phyloP scores from a whole-genome alignment of 1,140 invertebrate genomes.

The Ostrea denselamellosa region DNA sequence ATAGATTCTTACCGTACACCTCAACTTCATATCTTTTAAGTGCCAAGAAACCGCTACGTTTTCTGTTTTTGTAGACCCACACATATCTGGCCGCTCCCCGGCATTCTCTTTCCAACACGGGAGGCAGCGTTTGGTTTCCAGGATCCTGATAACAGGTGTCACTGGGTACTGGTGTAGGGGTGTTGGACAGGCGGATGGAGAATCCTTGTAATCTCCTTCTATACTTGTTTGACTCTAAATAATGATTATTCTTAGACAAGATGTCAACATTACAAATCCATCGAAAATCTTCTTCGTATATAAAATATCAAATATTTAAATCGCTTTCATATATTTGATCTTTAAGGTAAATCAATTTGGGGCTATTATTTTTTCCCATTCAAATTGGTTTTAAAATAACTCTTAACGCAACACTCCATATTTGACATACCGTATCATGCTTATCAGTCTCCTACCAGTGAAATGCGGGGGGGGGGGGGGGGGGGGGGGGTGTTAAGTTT shows the following conservation, averaged over 20 bases:
- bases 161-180: neutral
- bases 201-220: neutral
- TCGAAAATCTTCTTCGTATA: too few species aligned
- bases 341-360: too few species aligned
- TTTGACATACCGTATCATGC: too few species aligned
- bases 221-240: neutral
- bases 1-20: neutral
- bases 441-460: too few species aligned
- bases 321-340: too few species aligned
- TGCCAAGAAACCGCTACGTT: too few species aligned
- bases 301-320: too few species aligned
- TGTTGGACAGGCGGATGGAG: neutral
- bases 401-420: too few species aligned
- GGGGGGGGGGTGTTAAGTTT: too few species aligned
- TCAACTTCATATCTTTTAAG: neutral
- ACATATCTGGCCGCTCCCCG: neutral
- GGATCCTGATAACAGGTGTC: neutral
- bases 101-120: neutral
- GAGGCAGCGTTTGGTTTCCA: neutral
- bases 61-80: neutral
- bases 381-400: too few species aligned
- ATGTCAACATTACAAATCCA: neutral
- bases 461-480: too few species aligned
- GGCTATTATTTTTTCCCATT: too few species aligned
- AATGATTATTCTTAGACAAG: neutral